Percentiles rank a stretch among this genome's conserved stretches.
Evolutionary conservation across 2,888 invertebrate genomes (phyloP).

Genomic region (Lysandra coridon): DNA sequence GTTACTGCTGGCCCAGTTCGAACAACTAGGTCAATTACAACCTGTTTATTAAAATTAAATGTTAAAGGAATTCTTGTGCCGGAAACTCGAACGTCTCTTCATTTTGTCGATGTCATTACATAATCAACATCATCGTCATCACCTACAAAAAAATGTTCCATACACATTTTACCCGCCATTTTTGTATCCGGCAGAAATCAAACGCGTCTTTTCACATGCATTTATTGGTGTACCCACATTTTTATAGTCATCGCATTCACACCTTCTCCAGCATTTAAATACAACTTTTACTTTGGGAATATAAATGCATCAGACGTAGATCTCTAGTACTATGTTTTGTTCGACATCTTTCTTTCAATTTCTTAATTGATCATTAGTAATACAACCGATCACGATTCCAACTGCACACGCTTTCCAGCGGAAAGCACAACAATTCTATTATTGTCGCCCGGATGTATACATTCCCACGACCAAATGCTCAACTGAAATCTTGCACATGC

Average conservation of each 20-base stretch:
- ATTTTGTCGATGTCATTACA: neutral
- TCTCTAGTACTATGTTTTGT: neutral
- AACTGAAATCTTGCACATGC: conserved; percentile 26
- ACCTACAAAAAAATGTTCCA: neutral
- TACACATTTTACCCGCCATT: too few species aligned
- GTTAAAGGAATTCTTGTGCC: neutral
- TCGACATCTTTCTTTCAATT: neutral
- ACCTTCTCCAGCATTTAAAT: too few species aligned
- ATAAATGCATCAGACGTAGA: too few species aligned
- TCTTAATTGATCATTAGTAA: neutral
- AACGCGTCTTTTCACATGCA: too few species aligned
- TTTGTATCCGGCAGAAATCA: too few species aligned
- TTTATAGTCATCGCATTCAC: too few species aligned
- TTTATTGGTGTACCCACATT: too few species aligned
- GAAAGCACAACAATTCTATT: conserved; percentile 24
- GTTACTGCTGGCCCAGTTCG: conserved; percentile 9
- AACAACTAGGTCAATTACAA: conserved; percentile 19
- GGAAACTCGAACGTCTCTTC: conserved; percentile 19
- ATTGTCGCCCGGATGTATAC: conserved; percentile 25
- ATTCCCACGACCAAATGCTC: conserved; percentile 26
- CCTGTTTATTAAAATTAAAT: conserved; percentile 17
- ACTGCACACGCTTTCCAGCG: conserved; percentile 4
- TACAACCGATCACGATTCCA: neutral
- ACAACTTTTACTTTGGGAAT: too few species aligned
- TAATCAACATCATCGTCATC: neutral